A percentile compares a stretch with the other conserved stretches of the same genome.
These are phyloP conservation scores for Papilio polyxenes DNA, from an alignment of 1,140 invertebrate genomes.

Conservation along the genomic window DNA sequence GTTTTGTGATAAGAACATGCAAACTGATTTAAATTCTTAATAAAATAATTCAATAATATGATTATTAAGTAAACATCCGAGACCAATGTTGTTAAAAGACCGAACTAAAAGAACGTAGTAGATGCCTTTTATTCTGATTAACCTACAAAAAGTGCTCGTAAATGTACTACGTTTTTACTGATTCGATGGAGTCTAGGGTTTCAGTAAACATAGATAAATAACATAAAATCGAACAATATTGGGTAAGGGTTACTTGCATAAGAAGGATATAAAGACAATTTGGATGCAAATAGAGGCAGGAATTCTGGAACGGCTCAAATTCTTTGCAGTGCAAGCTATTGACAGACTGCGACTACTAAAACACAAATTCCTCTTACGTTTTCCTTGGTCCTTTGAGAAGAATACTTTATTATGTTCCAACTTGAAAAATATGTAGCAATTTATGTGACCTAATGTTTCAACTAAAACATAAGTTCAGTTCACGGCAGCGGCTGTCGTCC, in stretches of 20 bases:
- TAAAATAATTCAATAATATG: background rate
- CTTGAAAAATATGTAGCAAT: no score
- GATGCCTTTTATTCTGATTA: conserved; percentile 1
- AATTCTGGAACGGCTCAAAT: background rate
- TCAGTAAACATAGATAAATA: conserved; percentile 13
- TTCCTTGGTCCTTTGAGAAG: background rate
- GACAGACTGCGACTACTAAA: background rate
- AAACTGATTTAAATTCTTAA: no score
- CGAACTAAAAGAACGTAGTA: background rate
- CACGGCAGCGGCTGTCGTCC: no score
- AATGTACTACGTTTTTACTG: background rate
- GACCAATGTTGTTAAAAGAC: background rate
- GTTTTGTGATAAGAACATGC: no score
- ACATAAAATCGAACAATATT: conserved; percentile 23
- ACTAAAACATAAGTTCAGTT: no score
- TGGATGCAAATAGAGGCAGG: conserved; percentile 12
- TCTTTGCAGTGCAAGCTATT: conserved; percentile 1
- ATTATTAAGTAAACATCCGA: no score
- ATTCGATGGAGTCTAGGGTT: background rate
- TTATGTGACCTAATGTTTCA: no score
- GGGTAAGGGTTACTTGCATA: background rate
- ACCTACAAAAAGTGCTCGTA: conserved; percentile 2
- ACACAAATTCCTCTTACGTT: background rate
- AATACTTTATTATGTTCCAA: background rate
- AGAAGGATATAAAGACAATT: conserved; percentile 2